Evolutionary conservation across 2,797 vertebrate genomes (phyloP), one percentile per base, ranked within the genome.

Genomic region (Bradypus variegatus): DNA sequence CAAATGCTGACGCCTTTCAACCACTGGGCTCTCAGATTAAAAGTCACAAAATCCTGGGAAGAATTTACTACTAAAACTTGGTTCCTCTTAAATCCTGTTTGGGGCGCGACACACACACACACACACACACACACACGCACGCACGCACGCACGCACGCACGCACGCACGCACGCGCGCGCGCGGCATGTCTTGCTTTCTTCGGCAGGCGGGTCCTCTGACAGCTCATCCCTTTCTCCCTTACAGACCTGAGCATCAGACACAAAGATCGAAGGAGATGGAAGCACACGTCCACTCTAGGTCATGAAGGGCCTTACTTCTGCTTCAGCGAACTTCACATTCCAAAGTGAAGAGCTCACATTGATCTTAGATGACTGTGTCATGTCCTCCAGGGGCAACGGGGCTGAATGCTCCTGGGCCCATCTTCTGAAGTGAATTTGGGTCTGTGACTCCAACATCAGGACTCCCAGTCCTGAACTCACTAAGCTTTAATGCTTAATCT

Each of bases 401-500:
- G 76, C 25, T 78, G 72, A 65, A 7, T 11, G 15, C 8, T 33
- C 29, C 89, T 83, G 50, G 48, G 88, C 95, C 77, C 65, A 77
- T 72, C 27, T 89, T 95, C 81, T 84, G 60, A 92, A 92, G 89
- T 41, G 72, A 93, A 94, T 92, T 93, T 93, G 16, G 60, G 53
- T 94, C 65, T 77, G 21, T 7, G 41, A 86, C 33, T 60, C 38
- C 27, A 7, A 2, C 58, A 93, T 73, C 10, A 78, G 81, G 93
- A 45, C 93, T 93, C 87, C 89, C 55, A 89, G 93, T 29, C 60
- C 83, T 62, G 80, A 94, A 92, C 69, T 69, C 16, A 38, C 41
- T 33, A 31, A 18, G 70, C 94, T 95, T 92, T 83, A 82, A 75
- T 53, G 33, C 53, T 93, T 79, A 79, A 88, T 67, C 69, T 3